A percentile compares a stretch with the other conserved stretches of the same genome.
These are phyloP conservation scores for Notiomystis cincta DNA, from an alignment of 2,113 vertebrate species.

Conservation along the genomic window DNA sequence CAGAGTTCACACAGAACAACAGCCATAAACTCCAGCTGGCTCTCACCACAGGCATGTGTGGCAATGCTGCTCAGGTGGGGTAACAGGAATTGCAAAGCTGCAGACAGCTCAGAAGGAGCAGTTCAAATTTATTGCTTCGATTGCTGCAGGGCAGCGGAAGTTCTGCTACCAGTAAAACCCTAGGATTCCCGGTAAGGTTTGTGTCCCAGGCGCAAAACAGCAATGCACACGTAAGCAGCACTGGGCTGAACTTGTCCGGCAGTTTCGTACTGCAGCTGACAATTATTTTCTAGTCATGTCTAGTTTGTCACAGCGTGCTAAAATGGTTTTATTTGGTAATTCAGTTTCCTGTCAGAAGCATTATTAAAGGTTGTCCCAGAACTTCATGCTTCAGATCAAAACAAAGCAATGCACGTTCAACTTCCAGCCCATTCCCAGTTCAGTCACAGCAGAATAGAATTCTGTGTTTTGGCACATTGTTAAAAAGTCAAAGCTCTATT, in stretches of 20 bases:
- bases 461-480: not conserved
- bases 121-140: not conserved
- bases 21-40: not conserved
- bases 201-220: not conserved
- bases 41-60: not conserved
- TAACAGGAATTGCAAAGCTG: not conserved
- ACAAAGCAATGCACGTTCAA: not conserved
- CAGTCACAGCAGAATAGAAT: not conserved
- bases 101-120: not conserved
- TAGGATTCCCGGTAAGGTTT: not conserved
- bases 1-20: not conserved
- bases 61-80: not conserved
- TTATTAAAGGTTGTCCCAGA: not conserved
- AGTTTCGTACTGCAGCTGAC: not conserved
- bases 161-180: not conserved
- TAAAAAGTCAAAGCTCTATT: conserved; percentile 19
- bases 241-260: not conserved
- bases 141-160: not conserved
- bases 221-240: not conserved
- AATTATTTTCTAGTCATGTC: not conserved
- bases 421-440: not conserved
- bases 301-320: not conserved
- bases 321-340: not conserved
- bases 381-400: not conserved
- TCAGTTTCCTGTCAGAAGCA: not conserved